phyloP scores from a whole-genome alignment of 2,113 vertebrate genomes.

The Tringa solitaria region DNA sequence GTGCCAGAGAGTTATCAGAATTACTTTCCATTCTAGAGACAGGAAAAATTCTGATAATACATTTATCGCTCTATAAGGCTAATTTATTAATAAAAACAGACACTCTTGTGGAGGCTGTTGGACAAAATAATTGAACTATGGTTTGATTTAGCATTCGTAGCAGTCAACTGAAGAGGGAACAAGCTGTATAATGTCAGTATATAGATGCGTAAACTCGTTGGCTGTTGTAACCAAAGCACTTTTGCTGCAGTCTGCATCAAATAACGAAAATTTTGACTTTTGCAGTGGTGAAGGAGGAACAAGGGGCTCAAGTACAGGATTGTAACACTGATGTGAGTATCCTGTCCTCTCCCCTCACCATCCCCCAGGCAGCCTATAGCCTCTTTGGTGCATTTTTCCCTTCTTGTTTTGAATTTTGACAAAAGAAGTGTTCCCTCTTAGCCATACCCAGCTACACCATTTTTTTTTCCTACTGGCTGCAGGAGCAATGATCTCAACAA shows the following conservation, averaged over 20 bases:
- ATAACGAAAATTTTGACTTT: neutral
- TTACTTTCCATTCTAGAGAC: neutral
- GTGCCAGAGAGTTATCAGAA: neutral
- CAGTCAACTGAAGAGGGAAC: neutral
- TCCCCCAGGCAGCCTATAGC: neutral
- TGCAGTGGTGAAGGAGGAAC: neutral
- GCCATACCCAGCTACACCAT: neutral
- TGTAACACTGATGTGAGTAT: neutral
- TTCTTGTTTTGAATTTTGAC: neutral
- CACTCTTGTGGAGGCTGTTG: neutral
- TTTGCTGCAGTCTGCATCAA: neutral
- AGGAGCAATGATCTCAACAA: conserved; percentile 40
- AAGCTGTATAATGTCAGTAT: neutral
- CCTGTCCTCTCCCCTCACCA: neutral
- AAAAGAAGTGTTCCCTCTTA: neutral
- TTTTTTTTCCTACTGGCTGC: neutral
- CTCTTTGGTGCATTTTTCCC: neutral
- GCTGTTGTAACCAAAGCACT: neutral
- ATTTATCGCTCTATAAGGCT: neutral
- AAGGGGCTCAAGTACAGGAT: neutral
- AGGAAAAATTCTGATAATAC: neutral
- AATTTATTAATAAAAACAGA: conserved; percentile 35
- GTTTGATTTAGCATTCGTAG: neutral
- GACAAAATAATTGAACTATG: neutral
- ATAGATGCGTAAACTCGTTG: neutral